Evolutionary conservation across 30 jellyfish, hydroid and myxozoan species (phyloP), one percentile per base, ranked within the genome.

Genomic region (Aurelia sp.): DNA sequence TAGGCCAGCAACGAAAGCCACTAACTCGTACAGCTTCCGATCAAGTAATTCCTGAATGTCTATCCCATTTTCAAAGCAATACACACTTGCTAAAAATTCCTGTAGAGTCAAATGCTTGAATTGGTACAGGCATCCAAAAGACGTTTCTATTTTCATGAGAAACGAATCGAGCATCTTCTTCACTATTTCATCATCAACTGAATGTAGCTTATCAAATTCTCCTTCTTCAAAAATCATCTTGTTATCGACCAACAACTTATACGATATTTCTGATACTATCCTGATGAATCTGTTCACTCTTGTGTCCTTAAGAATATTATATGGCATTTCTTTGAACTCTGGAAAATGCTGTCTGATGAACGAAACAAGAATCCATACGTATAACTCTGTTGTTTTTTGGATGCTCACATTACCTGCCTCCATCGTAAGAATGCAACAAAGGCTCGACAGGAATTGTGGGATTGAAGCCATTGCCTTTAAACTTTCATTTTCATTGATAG

Each of bases 361-460:
- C 3, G 79, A 62, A 0, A 78, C 77, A 2, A 78, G 79, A 8
- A 78, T 69, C 89, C 89, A 78, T 0, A 78, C 79, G 67, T 78
- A 78, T 11, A 78, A 31, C 37, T 78, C 89, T n/a, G 89, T 78
- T 41, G 59, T 18, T 20, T 30, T 35, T 35, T 63, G 48, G 30
- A 19, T 78, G 57, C 57, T 41, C 23, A 44, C n/a, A 13, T 55
- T 40, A 20, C 66, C 51, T 35, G 64, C 4, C 20, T 78, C 67
- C 13, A 68, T 60, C 18, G 89, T 74, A 22, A 78, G 79, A 50
- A 78, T 62, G 37, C 79, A 15, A 50, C 89, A 78, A 44, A 78
- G 62, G 53, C 89, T 78, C 13, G 89, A 78, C 4, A 78, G 72
- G 31, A 78, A 78, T 21, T 78, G 89, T 16, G 89, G 89, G 4